Evolutionary conservation across 2,888 invertebrate species (phyloP).

Genomic region (Oithona nana): DNA sequence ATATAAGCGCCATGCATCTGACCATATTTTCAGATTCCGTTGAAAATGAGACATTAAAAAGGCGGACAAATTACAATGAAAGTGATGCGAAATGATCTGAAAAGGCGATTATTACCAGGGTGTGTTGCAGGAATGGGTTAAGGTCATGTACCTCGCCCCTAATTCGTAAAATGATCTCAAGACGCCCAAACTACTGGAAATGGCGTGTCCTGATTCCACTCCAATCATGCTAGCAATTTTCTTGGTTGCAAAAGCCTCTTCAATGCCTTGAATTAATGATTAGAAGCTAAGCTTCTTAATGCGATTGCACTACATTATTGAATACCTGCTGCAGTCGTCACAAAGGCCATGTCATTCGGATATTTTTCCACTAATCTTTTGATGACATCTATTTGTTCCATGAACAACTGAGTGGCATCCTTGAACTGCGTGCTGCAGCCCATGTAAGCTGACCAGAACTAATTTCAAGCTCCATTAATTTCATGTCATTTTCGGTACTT

Average conservation of each 20-base stretch:
- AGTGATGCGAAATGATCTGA: not conserved
- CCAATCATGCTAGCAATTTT: constrained; percentile 45
- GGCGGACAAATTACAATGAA: not conserved
- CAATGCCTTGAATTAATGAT: not conserved
- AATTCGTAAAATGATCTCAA: constrained; percentile 71
- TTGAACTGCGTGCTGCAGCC: constrained; percentile 42
- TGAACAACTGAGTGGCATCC: constrained; percentile 43
- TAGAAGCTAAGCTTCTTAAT: not conserved
- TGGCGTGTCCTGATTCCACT: constrained; percentile 76
- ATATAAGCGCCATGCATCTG: too few species aligned
- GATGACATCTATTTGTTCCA: constrained; percentile 47
- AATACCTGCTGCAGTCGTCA: constrained; percentile 39
- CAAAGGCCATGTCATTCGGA: constrained; percentile 40
- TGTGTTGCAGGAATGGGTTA: constrained; percentile 79
- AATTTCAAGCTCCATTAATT: constrained; percentile 22
- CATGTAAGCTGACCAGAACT: constrained; percentile 42
- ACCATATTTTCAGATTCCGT: not conserved
- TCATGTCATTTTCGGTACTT: not conserved
- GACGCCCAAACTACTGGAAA: constrained; percentile 71
- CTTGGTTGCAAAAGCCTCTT: constrained; percentile 30
- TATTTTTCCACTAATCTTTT: constrained; percentile 35
- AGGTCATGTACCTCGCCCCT: constrained; percentile 68
- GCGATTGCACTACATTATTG: too few species aligned
- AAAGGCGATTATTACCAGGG: constrained; percentile 42
- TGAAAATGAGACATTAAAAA: not conserved